Evolutionary conservation across 2,113 vertebrate species (phyloP), one percentile per base, ranked within the genome.

Genomic region (Terrapene triunguis): DNA sequence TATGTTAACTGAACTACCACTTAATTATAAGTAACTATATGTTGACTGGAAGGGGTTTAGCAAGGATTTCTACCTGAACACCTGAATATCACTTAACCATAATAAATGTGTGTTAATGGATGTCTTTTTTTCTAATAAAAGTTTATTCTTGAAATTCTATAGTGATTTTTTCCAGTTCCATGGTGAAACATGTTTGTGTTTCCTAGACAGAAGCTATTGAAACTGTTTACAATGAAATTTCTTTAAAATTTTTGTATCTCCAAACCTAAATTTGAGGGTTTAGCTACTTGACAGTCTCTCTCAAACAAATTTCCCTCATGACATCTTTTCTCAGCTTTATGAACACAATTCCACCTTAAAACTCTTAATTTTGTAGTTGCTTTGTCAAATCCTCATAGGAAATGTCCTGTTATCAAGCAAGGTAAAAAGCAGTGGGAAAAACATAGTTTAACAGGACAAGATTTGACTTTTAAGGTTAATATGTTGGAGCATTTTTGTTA

Each of bases 151-250:
- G 9, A 24, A n/a, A 5, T 54, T 0, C 10, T 48, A 19, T n/a
- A 19, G 7, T 0, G 25, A 3, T n/a, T 89, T 89, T 6, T 0
- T 62, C 53, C 1, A 1, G 44, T 3, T 35, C 0, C 74, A 1
- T 69, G 42, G 53, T 2, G 22, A 5, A 72, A 22, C 19, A 84
- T 2, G 14, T 0, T 2, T 10, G 32, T 10, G 53, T 12, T n/a
- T n/a, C 50, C 57, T 1, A 11, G 0, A 3, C n/a, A 38, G 65
- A 76, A 9, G 50, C 21, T 5, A 78, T 24, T 38, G 19, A 82
- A 32, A 65, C 87, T 2, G 0, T 38, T 47, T 69, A 85, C 54
- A 50, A 27, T 38, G 38, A 38, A 35, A 80, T 29, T 22, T 44
- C 80, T 74, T 38, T 32, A 13, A 22, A 74, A 80, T 57, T 72